Conservation (phyloP, 2,797 vertebrate genomes). For the Ispidina picta region DNA sequence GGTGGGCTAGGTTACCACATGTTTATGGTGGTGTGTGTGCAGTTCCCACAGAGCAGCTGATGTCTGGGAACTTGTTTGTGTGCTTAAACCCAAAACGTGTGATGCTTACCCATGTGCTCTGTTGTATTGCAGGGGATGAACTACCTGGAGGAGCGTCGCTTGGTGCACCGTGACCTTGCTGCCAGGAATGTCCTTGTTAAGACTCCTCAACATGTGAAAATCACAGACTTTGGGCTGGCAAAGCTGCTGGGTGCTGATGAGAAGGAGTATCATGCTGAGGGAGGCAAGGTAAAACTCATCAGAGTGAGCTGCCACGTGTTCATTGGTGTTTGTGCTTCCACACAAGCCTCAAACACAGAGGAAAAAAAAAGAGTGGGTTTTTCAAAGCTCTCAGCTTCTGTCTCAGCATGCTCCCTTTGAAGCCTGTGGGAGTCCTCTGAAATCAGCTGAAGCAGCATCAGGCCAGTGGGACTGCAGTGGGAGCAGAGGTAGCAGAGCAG, state of each 20-base stretch:
- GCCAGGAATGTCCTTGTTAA: constrained; percentile 94
- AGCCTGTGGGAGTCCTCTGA: constrained; percentile 36
- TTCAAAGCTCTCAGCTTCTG: neutral
- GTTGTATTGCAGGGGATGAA: constrained; percentile 87
- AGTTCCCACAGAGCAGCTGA: neutral
- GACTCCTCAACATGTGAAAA: constrained; percentile 91
- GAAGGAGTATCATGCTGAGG: constrained; percentile 91
- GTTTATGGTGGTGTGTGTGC: neutral
- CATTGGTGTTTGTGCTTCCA: accelerated
- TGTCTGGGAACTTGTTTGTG: neutral
- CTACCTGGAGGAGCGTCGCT: constrained; percentile 91
- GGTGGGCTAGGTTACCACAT: accelerated
- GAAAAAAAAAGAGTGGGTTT: neutral
- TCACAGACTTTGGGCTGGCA: constrained; percentile 93
- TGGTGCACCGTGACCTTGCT: constrained; percentile 94
- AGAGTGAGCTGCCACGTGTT: accelerated
- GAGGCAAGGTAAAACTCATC: constrained; percentile 84
- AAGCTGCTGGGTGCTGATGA: constrained; percentile 89
- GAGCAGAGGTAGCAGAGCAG: neutral
- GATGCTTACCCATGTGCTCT: neutral
- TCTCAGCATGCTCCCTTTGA: constrained; percentile 38
- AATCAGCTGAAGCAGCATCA: neutral
- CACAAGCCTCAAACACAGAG: neutral
- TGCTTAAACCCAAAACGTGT: accelerated
- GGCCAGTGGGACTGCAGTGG: neutral